A percentile compares a stretch with the other conserved stretches of the same genome.
Evolutionary conservation across 1,140 invertebrate genomes (phyloP).

Genomic region (Drosophila teissieri): DNA sequence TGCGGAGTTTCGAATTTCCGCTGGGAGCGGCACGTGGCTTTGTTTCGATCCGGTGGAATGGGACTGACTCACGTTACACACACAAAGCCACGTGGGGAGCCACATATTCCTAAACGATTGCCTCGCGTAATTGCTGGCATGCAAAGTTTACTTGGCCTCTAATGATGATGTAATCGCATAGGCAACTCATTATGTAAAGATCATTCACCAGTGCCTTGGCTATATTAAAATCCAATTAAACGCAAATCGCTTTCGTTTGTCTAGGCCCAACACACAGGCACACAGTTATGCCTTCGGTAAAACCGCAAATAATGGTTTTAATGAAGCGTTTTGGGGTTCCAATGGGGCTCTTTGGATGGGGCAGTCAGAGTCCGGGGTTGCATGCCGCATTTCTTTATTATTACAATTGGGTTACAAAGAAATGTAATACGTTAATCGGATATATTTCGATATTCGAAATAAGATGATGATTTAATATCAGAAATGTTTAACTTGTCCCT

Average conservation of each 20-base stretch:
- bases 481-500: too few relatives aligned
- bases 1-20: conserved; percentile 71
- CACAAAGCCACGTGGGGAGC: conserved; percentile 27
- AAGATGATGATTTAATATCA: neutral
- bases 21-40: conserved; percentile 68
- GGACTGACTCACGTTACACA: conserved; percentile 61
- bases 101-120: conserved; percentile 51
- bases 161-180: conserved; percentile 71
- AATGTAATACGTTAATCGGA: neutral
- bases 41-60: conserved; percentile 30
- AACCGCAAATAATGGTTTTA: conserved; percentile 22
- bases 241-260: conserved; percentile 39
- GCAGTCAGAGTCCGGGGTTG: too few relatives aligned
- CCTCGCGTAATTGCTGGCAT: conserved; percentile 48
- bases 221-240: conserved; percentile 77
- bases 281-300: conserved; percentile 34
- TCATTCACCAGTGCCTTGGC: conserved; percentile 45
- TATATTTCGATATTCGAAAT: neutral
- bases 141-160: conserved; percentile 44
- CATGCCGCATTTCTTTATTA: too few relatives aligned
- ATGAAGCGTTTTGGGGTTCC: conserved; percentile 10
- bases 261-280: conserved; percentile 16
- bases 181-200: conserved; percentile 58
- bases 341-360: neutral
- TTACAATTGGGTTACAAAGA: too few relatives aligned